These are phyloP conservation scores for Tetragnatha versicolor DNA, from an alignment of 1,140 invertebrate genomes.

Conservation along the genomic window DNA sequence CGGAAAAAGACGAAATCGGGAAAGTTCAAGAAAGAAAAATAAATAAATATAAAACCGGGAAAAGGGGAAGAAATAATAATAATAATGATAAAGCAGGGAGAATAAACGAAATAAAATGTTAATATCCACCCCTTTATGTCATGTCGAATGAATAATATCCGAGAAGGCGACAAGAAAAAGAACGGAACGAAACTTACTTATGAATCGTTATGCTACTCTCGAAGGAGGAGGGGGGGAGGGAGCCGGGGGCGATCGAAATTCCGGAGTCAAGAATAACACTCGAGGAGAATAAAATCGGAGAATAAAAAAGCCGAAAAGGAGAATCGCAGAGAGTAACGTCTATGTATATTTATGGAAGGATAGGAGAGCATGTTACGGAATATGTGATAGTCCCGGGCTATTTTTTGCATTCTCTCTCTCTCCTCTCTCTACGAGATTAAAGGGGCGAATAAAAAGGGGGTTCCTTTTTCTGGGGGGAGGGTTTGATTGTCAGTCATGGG, in stretches of 20 bases:
- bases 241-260: constrained; percentile 14
- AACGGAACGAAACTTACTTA: constrained; percentile 28
- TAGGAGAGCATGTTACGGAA: constrained; percentile 34
- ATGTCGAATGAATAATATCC: constrained; percentile 10
- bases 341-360: constrained; percentile 52
- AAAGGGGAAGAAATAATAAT: too few relatives aligned
- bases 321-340: constrained; percentile 39
- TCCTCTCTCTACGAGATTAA: constrained; percentile 27
- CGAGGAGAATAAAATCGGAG: not conserved
- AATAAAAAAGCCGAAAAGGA: constrained; percentile 29
- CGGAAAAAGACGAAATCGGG: too few relatives aligned
- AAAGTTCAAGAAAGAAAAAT: too few relatives aligned
- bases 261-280: constrained; percentile 36
- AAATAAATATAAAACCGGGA: too few relatives aligned
- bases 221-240: not conserved
- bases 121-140: constrained; percentile 4
- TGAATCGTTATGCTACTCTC: constrained; percentile 39
- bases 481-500: constrained; percentile 51
- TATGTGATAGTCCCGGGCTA: constrained; percentile 48
- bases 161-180: not conserved
- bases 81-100: too few relatives aligned
- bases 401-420: constrained; percentile 48
- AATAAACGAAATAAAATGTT: constrained; percentile 21
- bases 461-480: constrained; percentile 12
- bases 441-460: constrained; percentile 15